Base-by-base conservation (phyloP, 2,888 invertebrate species). In the Microctonus aethiopoides region DNA sequence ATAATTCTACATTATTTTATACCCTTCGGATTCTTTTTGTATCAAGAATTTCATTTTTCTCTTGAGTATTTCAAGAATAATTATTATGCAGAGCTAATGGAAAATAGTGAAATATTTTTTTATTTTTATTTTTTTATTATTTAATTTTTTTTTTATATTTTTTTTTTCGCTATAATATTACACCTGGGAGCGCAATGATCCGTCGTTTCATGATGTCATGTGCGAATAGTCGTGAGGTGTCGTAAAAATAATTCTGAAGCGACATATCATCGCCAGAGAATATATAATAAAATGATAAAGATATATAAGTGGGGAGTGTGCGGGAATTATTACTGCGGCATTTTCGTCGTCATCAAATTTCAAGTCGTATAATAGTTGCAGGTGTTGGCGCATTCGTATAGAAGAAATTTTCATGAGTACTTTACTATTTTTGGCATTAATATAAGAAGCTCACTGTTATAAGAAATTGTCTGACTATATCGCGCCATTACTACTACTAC, bases 361-460 rank as follows among this genome's bases (percentile, higher is more conserved):
- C 16, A 7, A 20, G 6, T 6, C 16, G 16, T 46, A 46, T 46
- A 9, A 9, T 46, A n/a, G 9, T 16, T 2, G 46, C 46, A 46
- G 46, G 46, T 46, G 46, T 46, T 16, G n/a, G 7, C 16, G 16
- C 16, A 16, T 46, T 2, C 6, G 16, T 16, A 16, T 16, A n/a
- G 16, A 0, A 7, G 46, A 52, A 56, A 26, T 39, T 32, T 16
- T 61, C n/a, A 36, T 61, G n/a, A 59, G 36, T 56, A n/a, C 26
- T 26, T 26, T n/a, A 67, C 65, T 56, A 60, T 68, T 70, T 67
- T 61, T 65, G 63, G 66, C 71, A 68, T 68, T n/a, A n/a, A n/a
- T n/a, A n/a, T 79, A 77, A 79, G 79, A 76, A 76, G 78, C 77
- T 79, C 78, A 75, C 57, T 74, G 75, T n/a, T n/a, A n/a, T 74